phyloP scores from a whole-genome alignment of 1,140 invertebrate species.

The Kradibia gibbosae region DNA sequence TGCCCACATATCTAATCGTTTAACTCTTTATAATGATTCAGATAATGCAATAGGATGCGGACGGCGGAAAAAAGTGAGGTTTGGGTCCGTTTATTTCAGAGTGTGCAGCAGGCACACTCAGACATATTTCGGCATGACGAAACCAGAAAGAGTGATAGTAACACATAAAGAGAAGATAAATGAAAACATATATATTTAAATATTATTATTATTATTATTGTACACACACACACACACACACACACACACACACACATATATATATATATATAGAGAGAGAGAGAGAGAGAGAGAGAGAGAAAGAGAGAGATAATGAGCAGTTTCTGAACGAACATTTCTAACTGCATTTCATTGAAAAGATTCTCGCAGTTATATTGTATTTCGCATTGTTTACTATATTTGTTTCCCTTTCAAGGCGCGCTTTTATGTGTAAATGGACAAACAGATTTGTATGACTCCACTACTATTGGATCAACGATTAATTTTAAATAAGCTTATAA shows the following conservation, averaged over 20 bases:
- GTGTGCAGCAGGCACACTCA: constrained; percentile 26
- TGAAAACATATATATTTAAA: too few species aligned
- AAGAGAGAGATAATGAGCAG: not conserved
- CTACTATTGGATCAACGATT: not conserved
- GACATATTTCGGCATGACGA: constrained; percentile 35
- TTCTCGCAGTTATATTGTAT: not conserved
- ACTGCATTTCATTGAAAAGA: not conserved
- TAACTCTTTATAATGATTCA: constrained; percentile 58
- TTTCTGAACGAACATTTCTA: not conserved
- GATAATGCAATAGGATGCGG: constrained; percentile 23
- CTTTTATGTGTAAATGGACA: constrained; percentile 5
- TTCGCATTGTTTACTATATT: not conserved
- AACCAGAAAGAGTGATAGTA: constrained; percentile 45
- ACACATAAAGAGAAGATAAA: not conserved
- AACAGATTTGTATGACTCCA: constrained; percentile 7
- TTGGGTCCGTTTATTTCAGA: constrained; percentile 51
- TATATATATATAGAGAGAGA: not conserved
- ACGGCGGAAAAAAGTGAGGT: not conserved
- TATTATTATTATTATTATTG: too few species aligned
- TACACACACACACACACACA: too few species aligned
- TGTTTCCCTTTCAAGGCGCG: too few species aligned
- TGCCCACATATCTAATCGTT: constrained; percentile 43
- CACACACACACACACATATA: too few species aligned
- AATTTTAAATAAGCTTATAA: too few species aligned
- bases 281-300: not conserved